Conservation (phyloP, 1,140 invertebrate genomes). For the Myzus persicae region DNA sequence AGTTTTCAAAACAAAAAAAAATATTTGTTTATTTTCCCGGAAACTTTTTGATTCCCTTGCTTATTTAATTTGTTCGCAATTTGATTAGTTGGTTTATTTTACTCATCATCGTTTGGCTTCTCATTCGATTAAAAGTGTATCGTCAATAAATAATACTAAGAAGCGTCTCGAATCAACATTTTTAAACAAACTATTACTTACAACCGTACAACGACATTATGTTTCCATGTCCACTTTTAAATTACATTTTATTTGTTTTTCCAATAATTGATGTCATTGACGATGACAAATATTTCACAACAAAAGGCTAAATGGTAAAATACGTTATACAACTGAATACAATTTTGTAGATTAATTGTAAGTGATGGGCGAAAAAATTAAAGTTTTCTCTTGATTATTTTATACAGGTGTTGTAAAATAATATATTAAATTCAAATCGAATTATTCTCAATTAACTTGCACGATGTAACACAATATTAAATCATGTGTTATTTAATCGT, state of each 20-base stretch:
- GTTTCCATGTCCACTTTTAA: background rate
- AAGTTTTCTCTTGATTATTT: background rate
- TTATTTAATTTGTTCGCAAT: constrained; percentile 23
- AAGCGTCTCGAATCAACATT: background rate
- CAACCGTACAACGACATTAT: background rate
- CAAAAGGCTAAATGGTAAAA: background rate
- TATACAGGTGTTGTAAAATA: background rate
- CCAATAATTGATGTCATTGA: background rate
- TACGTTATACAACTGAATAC: background rate
- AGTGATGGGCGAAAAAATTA: background rate
- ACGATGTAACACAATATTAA: background rate
- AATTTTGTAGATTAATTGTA: background rate
- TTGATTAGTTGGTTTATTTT: background rate
- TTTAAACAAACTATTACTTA: background rate
- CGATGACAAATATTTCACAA: background rate
- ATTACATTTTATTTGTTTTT: background rate
- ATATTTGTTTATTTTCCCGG: constrained; percentile 7
- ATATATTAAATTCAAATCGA: background rate
- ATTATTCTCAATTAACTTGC: background rate
- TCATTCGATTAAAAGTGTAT: constrained; percentile 11
- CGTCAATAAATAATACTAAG: background rate
- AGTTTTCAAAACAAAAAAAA: constrained; percentile 20
- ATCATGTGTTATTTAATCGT: background rate
- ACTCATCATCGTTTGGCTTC: background rate
- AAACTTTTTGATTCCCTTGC: background rate